These are phyloP conservation scores for Paracentrotus lividus DNA, from an alignment of 53 echinoderm and acorn worm genomes.

Conservation along the genomic window DNA sequence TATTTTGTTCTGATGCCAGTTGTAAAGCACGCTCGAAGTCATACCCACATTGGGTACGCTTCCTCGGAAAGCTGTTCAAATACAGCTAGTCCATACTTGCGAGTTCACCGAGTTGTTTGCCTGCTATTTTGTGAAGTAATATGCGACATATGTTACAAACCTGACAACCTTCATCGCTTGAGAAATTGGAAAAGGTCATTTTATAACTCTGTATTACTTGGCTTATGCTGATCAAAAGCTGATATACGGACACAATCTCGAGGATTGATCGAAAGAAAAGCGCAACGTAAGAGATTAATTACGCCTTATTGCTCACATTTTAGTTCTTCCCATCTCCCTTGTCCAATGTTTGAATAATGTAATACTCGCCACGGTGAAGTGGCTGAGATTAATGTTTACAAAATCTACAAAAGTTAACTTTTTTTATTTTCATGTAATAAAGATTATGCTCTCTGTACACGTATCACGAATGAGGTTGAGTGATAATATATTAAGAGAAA, in stretches of 20 bases:
- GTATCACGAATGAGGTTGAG: too few species aligned
- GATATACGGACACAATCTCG: conserved; percentile 4
- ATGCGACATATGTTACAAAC: conserved; percentile 46
- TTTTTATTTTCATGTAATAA: too few species aligned
- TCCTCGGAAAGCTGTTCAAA: conserved; percentile 36
- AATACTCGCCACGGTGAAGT: too few species aligned
- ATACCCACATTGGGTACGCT: neutral
- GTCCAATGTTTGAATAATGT: too few species aligned
- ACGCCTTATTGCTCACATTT: too few species aligned
- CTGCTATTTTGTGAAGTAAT: neutral
- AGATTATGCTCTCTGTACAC: too few species aligned
- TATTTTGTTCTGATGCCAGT: neutral
- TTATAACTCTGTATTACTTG: neutral
- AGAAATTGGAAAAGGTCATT: conserved; percentile 49
- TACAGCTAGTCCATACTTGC: neutral
- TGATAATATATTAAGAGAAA: too few species aligned
- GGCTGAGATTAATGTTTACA: too few species aligned
- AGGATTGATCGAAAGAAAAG: neutral
- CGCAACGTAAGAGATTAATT: neutral
- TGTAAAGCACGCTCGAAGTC: neutral
- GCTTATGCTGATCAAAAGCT: conserved; percentile 5
- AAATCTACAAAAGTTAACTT: too few species aligned
- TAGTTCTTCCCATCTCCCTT: too few species aligned
- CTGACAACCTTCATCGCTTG: neutral
- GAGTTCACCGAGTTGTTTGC: neutral